Base-by-base conservation (phyloP, 2,888 invertebrate species). In the Teleiodes luculella region DNA sequence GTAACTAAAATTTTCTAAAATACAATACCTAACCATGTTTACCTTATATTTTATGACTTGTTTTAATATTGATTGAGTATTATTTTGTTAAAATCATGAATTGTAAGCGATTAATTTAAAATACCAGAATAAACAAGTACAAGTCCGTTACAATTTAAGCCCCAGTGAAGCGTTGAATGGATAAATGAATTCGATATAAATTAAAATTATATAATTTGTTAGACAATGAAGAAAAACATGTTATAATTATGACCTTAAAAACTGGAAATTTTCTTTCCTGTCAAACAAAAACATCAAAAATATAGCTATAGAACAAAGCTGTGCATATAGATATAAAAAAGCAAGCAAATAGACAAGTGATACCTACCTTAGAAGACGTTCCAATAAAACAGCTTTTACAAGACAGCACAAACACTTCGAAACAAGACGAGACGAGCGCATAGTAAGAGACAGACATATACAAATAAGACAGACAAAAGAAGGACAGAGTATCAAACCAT, bases 401-500 rank as follows among this genome's bases (percentile, higher is more conserved):
- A 70, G 56, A 56, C 64, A 64, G 62, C 63, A 64, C 57, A 62
- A 59, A 67, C 67, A 66, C 52, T 61, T 58, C 54, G 57, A 62
- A 43, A 28, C 1, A 43, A 58, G 65, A 56, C 60, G 54, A 43
- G 59, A 52, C 58, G 58, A 57, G 53, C 56, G 55, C 60, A 41
- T 59, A 60, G 60, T 65, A 60, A 48, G 57, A 54, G 54, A 62
- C 18, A 46, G 30, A 57, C 31, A 55, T 18, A 57, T 37, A 54
- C 16, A 58, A 51, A 41, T 13, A 31, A 74, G 68, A 72, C 68
- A 78, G 73, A 79, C 68, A 72, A 54, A 54, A 66, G 62, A 65
- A 67, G 71, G 68, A 63, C 56, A 76, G 68, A 81, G 85, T 86
- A 88, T 87, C 88, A 87, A 88, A 88, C 88, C 88, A 83, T 83